Evolutionary conservation across 30 jellyfish, hydroid and myxozoan species (phyloP), one percentile per base, ranked within the genome.

Genomic region (Rhopilema esculentum): DNA sequence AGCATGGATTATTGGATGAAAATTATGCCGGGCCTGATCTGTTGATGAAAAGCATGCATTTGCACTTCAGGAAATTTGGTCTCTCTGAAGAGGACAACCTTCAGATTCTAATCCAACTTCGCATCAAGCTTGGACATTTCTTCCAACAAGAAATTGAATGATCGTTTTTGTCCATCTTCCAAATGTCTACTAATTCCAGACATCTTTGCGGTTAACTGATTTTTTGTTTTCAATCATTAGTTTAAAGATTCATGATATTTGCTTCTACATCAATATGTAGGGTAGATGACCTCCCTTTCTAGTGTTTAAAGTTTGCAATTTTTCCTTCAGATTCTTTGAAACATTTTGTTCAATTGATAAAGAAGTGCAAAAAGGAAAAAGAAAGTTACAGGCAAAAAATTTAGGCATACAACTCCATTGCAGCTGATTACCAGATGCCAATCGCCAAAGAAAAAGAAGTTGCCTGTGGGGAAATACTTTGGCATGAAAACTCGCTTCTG

Each of bases 341-440:
- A 69, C 49, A 49, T 69, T 69, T 22, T 20, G 79, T 69, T 0
- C 23, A 69, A 49, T 21, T 69, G 23, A 49, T 23, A 0, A 69
- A 69, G 79, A 69, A 69, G 79, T 69, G 79, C 79, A 69, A 69
- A 49, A 69, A 69, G 79, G 79, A 69, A 49, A 69, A 23, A 69
- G 79, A 69, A 16, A 49, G 6, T 69, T 69, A 21, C 7, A 69
- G 27, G 15, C 79, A 32, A 32, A 69, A 69, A 69, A 49, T 69
- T 69, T 32, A 69, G 0, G 79, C 79, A 69, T 69, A 69, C 27
- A 22, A 69, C 27, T 69, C 79, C 49, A 69, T 69, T 21, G 79
- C 79, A 20, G 27, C 27, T 18, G 79, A 69, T 69, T 69, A 49
- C 27, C 12, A 69, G 15, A 32, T 69, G 19, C 79, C 79, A 2